phyloP scores from a whole-genome alignment of 2,888 invertebrate species.

The Leptinotarsa peninsularis region DNA sequence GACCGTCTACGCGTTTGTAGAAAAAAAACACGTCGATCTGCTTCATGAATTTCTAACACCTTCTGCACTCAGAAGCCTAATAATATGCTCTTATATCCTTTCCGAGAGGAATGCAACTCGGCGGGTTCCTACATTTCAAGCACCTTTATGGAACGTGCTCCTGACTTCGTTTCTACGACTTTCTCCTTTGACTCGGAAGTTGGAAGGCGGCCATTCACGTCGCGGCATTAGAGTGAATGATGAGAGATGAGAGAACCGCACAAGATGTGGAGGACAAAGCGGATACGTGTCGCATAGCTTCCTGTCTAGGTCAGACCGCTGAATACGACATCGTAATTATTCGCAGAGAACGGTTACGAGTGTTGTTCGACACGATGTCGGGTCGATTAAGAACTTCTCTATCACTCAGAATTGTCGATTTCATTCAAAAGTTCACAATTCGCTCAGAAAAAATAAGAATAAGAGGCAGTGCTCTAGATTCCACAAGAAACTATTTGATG shows the following conservation, averaged over 20 bases:
- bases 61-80: not conserved
- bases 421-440: too few relatives aligned
- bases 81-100: not conserved
- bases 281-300: constrained; percentile 29
- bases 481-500: too few relatives aligned
- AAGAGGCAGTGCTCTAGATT: too few relatives aligned
- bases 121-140: not conserved
- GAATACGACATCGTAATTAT: constrained; percentile 28
- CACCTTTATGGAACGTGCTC: not conserved
- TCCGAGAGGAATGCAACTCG: not conserved
- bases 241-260: constrained; percentile 14
- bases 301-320: constrained; percentile 29
- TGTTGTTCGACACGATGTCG: not conserved
- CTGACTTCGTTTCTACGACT: not conserved
- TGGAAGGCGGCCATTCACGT: constrained; percentile 2
- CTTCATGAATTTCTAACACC: not conserved
- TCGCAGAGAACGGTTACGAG: not conserved
- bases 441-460: too few relatives aligned
- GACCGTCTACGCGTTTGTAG: too few relatives aligned
- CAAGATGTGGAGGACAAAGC: constrained; percentile 28
- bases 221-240: constrained; percentile 30
- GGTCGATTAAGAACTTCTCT: not conserved
- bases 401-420: not conserved
- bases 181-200: constrained; percentile 2
- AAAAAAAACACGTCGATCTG: too few relatives aligned